Conservation (phyloP, 35 echinoderm and acorn worm species). For the Heliocidaris tuberculata region DNA sequence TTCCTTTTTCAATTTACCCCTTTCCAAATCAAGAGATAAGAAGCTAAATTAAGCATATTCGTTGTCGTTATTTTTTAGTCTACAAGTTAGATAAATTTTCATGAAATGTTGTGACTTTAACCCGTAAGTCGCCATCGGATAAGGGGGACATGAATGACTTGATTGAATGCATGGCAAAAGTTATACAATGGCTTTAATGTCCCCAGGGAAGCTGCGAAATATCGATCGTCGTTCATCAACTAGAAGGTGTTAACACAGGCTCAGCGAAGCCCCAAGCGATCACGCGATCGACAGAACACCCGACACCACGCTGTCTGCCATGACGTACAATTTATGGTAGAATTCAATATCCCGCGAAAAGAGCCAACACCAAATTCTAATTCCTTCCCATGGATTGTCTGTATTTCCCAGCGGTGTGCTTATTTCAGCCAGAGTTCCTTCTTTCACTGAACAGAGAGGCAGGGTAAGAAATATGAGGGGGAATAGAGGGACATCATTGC, state of each 20-base stretch:
- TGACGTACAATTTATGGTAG: neutral
- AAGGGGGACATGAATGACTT: neutral
- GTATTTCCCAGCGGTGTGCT: neutral
- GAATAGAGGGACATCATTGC: too few relatives aligned
- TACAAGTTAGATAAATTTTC: too few relatives aligned
- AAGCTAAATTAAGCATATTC: too few relatives aligned
- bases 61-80: too few relatives aligned
- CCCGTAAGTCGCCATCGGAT: neutral
- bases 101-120: neutral
- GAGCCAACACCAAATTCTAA: neutral
- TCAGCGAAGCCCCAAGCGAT: conserved; percentile 7
- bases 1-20: too few relatives aligned
- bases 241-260: neutral
- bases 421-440: neutral
- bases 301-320: neutral
- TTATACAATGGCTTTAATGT: neutral
- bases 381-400: neutral
- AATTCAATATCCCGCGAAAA: neutral
- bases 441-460: neutral
- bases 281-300: neutral
- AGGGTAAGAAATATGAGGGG: neutral
- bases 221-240: neutral
- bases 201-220: neutral
- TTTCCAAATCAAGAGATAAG: too few relatives aligned
- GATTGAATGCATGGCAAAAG: neutral